Percentiles rank a stretch among this genome's conserved stretches.
phyloP scores from a whole-genome alignment of 2,113 vertebrate species.

The Polyodon spathula region DNA sequence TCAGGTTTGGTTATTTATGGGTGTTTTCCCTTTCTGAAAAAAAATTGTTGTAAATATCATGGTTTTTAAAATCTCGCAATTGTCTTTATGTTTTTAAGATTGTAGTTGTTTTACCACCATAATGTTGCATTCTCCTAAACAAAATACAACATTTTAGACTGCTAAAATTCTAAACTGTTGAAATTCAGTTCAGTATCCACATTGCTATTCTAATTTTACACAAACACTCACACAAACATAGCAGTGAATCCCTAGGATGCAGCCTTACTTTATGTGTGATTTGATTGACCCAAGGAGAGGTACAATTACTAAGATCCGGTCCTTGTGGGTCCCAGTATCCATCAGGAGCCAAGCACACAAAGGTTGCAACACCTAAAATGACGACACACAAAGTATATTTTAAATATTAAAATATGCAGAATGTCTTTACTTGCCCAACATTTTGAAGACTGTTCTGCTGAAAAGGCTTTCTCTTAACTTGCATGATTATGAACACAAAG shows the following conservation, averaged over 20 bases:
- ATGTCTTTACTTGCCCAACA: conserved; percentile 6
- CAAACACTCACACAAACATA: no score
- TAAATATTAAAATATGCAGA: conserved; percentile 29
- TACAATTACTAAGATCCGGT: conserved; percentile 93
- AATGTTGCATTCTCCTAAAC: no score
- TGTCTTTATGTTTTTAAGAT: no score
- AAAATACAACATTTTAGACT: no score
- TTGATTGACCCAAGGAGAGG: conserved; percentile 89
- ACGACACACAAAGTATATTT: conserved; percentile 13
- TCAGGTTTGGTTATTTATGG: no score
- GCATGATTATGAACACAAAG: neutral
- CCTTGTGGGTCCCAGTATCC: conserved; percentile 87
- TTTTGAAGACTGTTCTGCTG: neutral
- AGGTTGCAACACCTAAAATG: conserved; percentile 75
- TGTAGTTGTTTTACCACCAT: no score
- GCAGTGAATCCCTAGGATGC: conserved; percentile 11
- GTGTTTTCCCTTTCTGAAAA: no score
- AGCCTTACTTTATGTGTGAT: conserved; percentile 89
- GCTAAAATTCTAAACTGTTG: no score
- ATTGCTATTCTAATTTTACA: no score
- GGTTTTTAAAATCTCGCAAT: no score
- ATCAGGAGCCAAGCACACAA: conserved; percentile 71
- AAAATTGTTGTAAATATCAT: no score
- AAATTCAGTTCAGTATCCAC: no score
- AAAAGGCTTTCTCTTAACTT: conserved; percentile 11